Evolutionary conservation across 2,113 vertebrate species (phyloP), one percentile per base, ranked within the genome.

Genomic region (Entomyzon cyanotis): DNA sequence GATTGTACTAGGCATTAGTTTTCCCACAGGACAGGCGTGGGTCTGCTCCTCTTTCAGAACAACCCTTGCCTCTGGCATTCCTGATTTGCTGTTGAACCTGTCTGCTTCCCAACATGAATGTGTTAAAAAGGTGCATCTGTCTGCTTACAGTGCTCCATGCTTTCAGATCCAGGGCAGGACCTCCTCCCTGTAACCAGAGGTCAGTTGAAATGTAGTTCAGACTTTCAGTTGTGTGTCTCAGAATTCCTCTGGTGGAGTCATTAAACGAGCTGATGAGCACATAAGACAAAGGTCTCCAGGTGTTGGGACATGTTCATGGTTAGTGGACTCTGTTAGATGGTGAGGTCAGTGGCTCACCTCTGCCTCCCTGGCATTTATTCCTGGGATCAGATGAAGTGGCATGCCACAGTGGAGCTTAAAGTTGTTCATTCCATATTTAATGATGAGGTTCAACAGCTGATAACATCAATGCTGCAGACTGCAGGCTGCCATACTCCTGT

Each of bases 21-120:
- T 95, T 93, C 89, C 60, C 80, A 91, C 56, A 94, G 69, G 76
- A 84, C 76, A 89, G 87, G 87, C 0, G 3, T 91, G 80, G 84
- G 42, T 71, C 10, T 42, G 1, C 41, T 63, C 44, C 24, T 63
- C 37, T 81, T 84, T n/a, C 42, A 75, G 68, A 84, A 81, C 89
- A 84, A 3, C 55, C 67, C 84, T 77, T 93, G 89, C 92, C 80
- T 91, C 74, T 49, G 80, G 84, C 73, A 15, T 58, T 80, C 75
- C 74, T 14, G 25, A 65, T 74, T 58, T 73, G 90, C 68, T 77
- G 90, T 80, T 30, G 59, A 88, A 90, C 96, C 88, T 83, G 95
- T 93, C 90, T 96, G 59, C 6, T 50, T 59, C 35, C 56, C n/a
- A 76, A 2, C 52, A 47, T 62, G 64, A 73, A 11, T 0, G 10